Evolutionary conservation across 2,797 vertebrate genomes (phyloP).

Genomic region (Enoplosus armatus): DNA sequence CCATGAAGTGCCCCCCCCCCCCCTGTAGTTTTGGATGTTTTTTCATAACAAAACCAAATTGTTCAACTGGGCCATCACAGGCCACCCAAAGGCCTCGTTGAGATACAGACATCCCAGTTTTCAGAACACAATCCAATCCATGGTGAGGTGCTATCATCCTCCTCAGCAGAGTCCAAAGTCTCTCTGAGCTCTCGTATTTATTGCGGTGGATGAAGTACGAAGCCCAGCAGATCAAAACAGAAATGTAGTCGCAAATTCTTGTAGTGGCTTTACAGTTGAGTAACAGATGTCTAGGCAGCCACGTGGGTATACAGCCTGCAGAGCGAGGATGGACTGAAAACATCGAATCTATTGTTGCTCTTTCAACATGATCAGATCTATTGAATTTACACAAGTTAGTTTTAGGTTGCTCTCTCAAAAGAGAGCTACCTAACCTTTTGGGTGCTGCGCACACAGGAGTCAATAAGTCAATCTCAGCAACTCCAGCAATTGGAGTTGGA

Average conservation of each 20-base stretch:
- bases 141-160: not conserved
- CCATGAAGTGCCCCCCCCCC: constrained; percentile 26
- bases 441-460: not conserved
- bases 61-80: constrained; percentile 15
- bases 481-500: constrained; percentile 9
- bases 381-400: not conserved
- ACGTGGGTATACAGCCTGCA: not conserved
- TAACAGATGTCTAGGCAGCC: not conserved
- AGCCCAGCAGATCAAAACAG: not conserved
- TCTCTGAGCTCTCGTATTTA: not conserved
- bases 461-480: constrained; percentile 18
- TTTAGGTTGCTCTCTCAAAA: not conserved
- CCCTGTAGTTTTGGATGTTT: constrained; percentile 8
- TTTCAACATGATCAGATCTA: not conserved
- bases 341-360: not conserved
- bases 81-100: constrained; percentile 16
- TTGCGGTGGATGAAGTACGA: not conserved
- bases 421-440: not conserved
- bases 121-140: not conserved
- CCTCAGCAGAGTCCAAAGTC: constrained; percentile 8
- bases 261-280: not conserved
- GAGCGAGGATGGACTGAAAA: not conserved
- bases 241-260: not conserved
- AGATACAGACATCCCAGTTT: not conserved
- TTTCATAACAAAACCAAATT: constrained; percentile 36